These are phyloP conservation scores for Diplogasteroides magnus DNA, from an alignment of 1,140 invertebrate species.

Conservation along the genomic window DNA sequence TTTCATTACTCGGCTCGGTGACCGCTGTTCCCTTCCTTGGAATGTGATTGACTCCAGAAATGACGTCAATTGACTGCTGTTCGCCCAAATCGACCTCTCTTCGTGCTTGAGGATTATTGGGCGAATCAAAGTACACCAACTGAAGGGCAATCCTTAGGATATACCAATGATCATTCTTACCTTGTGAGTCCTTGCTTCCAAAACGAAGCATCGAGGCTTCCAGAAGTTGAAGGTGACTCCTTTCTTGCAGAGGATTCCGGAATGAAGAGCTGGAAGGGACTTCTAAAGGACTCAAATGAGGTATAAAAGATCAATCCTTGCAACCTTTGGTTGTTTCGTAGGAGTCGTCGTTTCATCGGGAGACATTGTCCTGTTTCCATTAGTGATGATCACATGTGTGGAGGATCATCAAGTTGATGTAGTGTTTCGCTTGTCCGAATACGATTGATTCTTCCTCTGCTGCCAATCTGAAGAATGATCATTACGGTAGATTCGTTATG, in stretches of 20 bases:
- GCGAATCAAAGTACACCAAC: not conserved
- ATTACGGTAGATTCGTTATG: no score
- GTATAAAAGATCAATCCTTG: no score
- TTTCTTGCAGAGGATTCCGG: slow-evolving; percentile 87
- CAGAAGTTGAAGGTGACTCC: slow-evolving; percentile 89
- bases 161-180: no score
- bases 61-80: not conserved
- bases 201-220: slow-evolving; percentile 95
- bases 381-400: no score
- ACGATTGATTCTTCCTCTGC: slow-evolving; percentile 88
- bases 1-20: no score
- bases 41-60: not conserved
- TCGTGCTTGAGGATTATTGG: not conserved
- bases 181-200: slow-evolving; percentile 95
- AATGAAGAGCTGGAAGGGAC: slow-evolving; percentile 61
- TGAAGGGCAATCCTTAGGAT: no score
- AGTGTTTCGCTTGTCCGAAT: slow-evolving; percentile 95
- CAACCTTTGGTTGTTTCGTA: no score
- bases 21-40: not conserved
- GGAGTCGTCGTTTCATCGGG: no score
- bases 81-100: not conserved
- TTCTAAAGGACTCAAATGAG: not conserved
- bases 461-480: slow-evolving; percentile 71
- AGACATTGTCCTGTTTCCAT: no score
- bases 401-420: slow-evolving; percentile 92